Evolutionary conservation across 2,888 invertebrate genomes (phyloP).

Genomic region (Xestia xanthographa): DNA sequence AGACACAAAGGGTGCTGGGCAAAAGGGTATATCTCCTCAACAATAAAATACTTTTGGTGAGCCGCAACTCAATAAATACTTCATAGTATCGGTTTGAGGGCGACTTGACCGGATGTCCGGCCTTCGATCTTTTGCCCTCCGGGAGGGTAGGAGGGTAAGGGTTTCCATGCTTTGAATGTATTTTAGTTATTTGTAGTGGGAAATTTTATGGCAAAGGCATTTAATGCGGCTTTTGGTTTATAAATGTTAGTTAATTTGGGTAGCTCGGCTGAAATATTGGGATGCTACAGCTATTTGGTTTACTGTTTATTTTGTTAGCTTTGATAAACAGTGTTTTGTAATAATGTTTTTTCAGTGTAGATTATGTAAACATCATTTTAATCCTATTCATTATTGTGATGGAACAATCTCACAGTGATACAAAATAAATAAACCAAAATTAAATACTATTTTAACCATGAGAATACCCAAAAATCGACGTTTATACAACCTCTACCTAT

Average conservation of each 20-base stretch:
- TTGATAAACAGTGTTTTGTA: neutral
- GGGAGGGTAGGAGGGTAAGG: conserved; percentile 73
- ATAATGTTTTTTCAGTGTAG: neutral
- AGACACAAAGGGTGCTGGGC: conserved; percentile 71
- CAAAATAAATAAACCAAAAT: neutral
- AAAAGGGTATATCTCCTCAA: conserved; percentile 86
- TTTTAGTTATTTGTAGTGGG: conserved; percentile 76
- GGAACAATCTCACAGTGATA: neutral
- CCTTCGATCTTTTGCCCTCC: conserved; percentile 87
- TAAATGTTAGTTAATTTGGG: conserved; percentile 60
- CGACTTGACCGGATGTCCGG: conserved; percentile 87
- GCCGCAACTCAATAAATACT: conserved; percentile 90
- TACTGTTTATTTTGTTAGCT: conserved; percentile 11
- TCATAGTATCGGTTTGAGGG: conserved; percentile 89
- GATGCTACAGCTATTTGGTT: neutral
- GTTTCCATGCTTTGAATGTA: conserved; percentile 79
- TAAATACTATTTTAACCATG: neutral
- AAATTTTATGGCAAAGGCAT: conserved; percentile 68
- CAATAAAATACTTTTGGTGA: conserved; percentile 89
- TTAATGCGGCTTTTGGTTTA: conserved; percentile 56
- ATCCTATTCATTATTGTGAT: neutral
- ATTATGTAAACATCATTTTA: neutral
- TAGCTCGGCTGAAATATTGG: conserved; percentile 15
- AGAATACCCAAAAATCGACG: neutral
- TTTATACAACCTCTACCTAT: conserved; percentile 4